Evolutionary conservation across 2,113 vertebrate species (phyloP), one percentile per base, ranked within the genome.

Genomic region (Macrotus californicus): DNA sequence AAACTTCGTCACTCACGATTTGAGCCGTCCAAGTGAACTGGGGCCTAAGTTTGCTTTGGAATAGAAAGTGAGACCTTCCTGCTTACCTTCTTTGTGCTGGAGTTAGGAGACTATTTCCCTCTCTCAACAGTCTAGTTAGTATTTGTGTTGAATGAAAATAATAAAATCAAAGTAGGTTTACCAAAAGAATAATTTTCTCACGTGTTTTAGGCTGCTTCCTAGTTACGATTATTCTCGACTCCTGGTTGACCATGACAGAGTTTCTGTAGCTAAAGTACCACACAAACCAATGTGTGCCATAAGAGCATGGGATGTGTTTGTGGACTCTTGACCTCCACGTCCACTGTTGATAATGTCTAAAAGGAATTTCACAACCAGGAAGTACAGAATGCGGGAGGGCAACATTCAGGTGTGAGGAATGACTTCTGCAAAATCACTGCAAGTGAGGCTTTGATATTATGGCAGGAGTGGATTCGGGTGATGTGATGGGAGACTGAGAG

Each of bases 121-220:
- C 77, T 83, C 86, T 97, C 85, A 79, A 18, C 66, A 92, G 92
- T 82, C 86, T 81, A 15, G 9, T 31, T 80, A 31, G 82, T 81
- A 31, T 96, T 95, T 94, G 61, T 67, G 89, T 66, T 88, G 82
- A 96, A 77, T 31, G 50, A 67, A 64, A 94, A 43, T 89, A 95
- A n/a, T 34, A 46, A 95, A 89, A 41, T 94, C 12, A 8, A 86
- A 94, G 80, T 85, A 81, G 15, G 46, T 90, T 82, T 87, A 8
- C 77, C 82, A 39, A 89, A 85, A 6, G 19, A 12, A 70, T 82
- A 59, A 83, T 95, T 66, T 79, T 96, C 67, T 98, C 87, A 73
- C 31, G 10, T 67, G 39, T 92, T 76, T 94, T 94, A 81, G 83
- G 94, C 43, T 67, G 24, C 43, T 56, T 5, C 80, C 21, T 56